phyloP scores from a whole-genome alignment of 2,113 vertebrate species.

The Chaetops frenatus region DNA sequence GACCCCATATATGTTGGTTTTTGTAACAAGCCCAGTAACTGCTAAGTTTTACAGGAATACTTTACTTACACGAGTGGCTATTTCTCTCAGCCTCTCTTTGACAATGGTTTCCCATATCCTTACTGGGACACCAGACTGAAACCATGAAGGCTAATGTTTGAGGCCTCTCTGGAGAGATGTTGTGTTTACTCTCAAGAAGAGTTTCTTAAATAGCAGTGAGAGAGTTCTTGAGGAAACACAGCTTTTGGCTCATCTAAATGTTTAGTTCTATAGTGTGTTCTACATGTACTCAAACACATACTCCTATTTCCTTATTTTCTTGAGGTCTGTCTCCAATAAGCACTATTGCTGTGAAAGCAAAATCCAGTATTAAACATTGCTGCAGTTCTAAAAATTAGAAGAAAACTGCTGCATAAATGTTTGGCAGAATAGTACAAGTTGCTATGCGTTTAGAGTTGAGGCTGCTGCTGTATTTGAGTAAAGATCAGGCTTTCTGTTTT shows the following conservation, averaged over 20 bases:
- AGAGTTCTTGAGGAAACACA: not conserved
- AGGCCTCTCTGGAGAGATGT: constrained; percentile 39
- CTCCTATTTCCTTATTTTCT: constrained; percentile 8
- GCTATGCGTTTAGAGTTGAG: not conserved
- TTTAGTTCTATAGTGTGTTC: not conserved
- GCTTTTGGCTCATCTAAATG: constrained; percentile 41
- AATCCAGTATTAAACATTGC: not conserved
- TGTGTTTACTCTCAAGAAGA: constrained; percentile 57
- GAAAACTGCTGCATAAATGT: not conserved
- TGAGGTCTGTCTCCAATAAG: constrained; percentile 14
- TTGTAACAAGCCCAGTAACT: constrained; percentile 37
- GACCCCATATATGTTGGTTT: not conserved
- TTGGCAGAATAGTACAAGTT: not conserved
- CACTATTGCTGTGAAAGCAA: not conserved
- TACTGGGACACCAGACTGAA: constrained; percentile 48
- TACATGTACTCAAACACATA: not conserved
- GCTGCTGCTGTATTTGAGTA: not conserved
- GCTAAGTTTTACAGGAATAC: not conserved
- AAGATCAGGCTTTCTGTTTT: not conserved
- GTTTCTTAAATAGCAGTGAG: not conserved
- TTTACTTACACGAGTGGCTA: not conserved
- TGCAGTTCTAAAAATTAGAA: not conserved
- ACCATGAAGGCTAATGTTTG: constrained; percentile 23
- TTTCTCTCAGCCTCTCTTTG: constrained; percentile 44
- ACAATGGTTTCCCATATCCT: constrained; percentile 52